Conservation (phyloP, 2,797 vertebrate genomes). For the Tamandua tetradactyla region DNA sequence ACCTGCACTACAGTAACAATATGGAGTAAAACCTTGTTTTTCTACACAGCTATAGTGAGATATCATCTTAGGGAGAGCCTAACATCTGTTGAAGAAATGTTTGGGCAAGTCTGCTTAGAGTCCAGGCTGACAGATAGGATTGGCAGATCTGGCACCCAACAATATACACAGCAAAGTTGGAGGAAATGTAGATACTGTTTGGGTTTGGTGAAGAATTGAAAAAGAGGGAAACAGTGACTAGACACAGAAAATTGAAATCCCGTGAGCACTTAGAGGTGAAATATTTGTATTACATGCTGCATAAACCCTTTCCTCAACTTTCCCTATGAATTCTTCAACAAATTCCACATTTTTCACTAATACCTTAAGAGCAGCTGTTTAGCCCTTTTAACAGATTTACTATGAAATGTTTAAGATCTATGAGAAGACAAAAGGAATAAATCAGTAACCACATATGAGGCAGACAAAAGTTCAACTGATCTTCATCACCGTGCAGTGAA, state of each 20-base stretch:
- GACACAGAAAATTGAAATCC: background rate
- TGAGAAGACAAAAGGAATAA: background rate
- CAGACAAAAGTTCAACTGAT: background rate
- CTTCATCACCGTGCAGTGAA: background rate
- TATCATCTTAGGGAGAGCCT: background rate
- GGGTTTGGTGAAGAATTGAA: background rate
- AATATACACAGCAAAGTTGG: background rate
- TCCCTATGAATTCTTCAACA: background rate
- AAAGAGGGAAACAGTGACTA: background rate
- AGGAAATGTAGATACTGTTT: background rate
- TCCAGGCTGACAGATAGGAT: background rate
- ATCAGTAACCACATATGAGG: background rate
- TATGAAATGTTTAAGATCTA: background rate
- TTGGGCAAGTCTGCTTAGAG: background rate
- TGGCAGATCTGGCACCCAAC: background rate
- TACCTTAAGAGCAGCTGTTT: background rate
- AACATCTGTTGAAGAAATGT: background rate
- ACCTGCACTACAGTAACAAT: background rate
- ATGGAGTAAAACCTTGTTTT: background rate
- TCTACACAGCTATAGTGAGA: background rate
- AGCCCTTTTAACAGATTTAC: background rate
- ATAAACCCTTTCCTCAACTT: slow-evolving; percentile 10
- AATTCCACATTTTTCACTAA: background rate
- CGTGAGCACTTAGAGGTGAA: background rate
- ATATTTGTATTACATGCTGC: background rate